Percentiles rank a stretch among this genome's conserved stretches.
These are phyloP conservation scores for Nyctibius grandis DNA, from an alignment of 2,797 vertebrate species.

Conservation along the genomic window DNA sequence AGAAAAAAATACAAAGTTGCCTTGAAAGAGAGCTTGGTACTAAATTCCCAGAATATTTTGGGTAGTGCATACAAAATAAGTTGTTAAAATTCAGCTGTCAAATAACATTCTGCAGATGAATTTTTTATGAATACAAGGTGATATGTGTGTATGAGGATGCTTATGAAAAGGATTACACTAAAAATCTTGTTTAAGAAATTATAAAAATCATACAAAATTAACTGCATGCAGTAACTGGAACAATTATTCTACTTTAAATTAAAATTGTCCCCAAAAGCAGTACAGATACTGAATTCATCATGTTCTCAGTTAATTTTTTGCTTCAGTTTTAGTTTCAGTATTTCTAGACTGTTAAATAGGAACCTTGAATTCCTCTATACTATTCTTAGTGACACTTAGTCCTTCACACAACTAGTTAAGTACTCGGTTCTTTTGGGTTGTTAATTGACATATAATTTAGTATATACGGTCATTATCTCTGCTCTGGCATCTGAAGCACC, in stretches of 20 bases:
- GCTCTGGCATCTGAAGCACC: background rate
- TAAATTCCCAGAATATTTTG: background rate
- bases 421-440: background rate
- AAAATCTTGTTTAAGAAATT: background rate
- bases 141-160: background rate
- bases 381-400: background rate
- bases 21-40: background rate
- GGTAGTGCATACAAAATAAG: background rate
- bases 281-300: background rate
- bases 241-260: background rate
- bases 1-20: background rate
- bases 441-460: background rate
- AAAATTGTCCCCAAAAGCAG: background rate
- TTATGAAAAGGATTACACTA: background rate
- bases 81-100: background rate
- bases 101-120: background rate
- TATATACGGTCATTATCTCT: background rate
- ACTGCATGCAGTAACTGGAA: background rate
- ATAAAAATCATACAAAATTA: background rate
- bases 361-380: background rate
- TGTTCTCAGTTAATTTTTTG: background rate
- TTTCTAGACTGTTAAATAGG: background rate
- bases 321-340: background rate
- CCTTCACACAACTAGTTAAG: background rate
- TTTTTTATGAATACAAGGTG: background rate